Percentiles rank a stretch among this genome's conserved stretches.
Evolutionary conservation across 2,113 vertebrate species (phyloP).

Genomic region (Hymenochirus boettgeri): DNA sequence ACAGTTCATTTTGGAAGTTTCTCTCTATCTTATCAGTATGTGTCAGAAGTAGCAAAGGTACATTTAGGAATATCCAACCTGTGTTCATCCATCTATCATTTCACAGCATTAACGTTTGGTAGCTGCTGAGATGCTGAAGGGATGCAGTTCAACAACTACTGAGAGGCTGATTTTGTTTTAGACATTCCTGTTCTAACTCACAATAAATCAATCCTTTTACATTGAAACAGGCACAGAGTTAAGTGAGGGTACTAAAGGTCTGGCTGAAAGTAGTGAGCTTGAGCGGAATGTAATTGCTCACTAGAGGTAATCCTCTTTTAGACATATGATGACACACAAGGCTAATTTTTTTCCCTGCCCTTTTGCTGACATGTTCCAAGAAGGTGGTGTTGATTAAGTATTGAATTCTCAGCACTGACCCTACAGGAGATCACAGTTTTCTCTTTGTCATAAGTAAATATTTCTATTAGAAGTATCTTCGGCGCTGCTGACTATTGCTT

Average conservation of each 20-base stretch:
- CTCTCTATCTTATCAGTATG: too few relatives aligned
- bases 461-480: constrained; percentile 7
- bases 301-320: constrained; percentile 45
- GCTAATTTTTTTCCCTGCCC: constrained; percentile 34
- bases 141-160: not conserved
- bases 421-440: constrained; percentile 17
- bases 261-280: constrained; percentile 46
- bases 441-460: constrained; percentile 34
- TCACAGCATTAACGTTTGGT: constrained; percentile 40
- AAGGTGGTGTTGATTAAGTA: constrained; percentile 36
- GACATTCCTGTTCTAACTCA: constrained; percentile 33
- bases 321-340: constrained; percentile 45
- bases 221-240: constrained; percentile 47
- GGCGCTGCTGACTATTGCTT: not conserved
- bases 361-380: constrained; percentile 8
- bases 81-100: too few relatives aligned
- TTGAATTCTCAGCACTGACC: constrained; percentile 11
- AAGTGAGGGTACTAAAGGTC: constrained; percentile 47
- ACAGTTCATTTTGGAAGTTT: too few relatives aligned
- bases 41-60: too few relatives aligned
- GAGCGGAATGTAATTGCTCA: constrained; percentile 47
- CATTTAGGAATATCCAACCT: constrained; percentile 35
- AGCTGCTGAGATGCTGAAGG: too few relatives aligned
- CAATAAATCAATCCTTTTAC: constrained; percentile 50
- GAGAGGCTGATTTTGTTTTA: too few relatives aligned